phyloP scores from a whole-genome alignment of 2,797 vertebrate genomes.

The Argentina silus region DNA sequence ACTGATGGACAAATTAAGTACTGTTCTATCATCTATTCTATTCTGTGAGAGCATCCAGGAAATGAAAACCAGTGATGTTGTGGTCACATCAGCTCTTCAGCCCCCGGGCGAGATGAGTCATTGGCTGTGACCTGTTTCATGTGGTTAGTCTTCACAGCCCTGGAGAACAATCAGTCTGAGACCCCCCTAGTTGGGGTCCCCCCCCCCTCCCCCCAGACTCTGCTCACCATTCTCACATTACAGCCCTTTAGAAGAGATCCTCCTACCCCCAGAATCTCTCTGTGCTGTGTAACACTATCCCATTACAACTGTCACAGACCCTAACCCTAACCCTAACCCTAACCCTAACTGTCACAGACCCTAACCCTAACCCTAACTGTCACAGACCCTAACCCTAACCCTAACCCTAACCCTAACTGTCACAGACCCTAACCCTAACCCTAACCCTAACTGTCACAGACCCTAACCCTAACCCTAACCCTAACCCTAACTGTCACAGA shows the following conservation, averaged over 20 bases:
- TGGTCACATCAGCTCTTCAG: not conserved
- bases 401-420: no score
- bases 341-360: no score
- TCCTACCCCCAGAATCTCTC: not conserved
- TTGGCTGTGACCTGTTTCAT: not conserved
- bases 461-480: no score
- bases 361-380: not conserved
- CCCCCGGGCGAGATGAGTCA: not conserved
- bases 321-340: no score
- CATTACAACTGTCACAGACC: no score
- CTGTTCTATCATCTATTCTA: no score
- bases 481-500: no score
- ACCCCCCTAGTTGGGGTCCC: not conserved
- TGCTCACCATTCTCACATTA: not conserved
- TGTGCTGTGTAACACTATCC: not conserved
- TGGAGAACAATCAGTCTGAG: not conserved
- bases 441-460: no score
- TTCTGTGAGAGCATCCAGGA: not conserved
- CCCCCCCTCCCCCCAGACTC: not conserved
- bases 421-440: no score
- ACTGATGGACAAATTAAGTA: no score
- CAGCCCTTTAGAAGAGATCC: not conserved
- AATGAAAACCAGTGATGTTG: not conserved
- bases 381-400: no score
- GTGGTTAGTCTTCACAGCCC: not conserved